Base-by-base conservation (phyloP, 2,888 invertebrate species). In the Galerucella pusilla region DNA sequence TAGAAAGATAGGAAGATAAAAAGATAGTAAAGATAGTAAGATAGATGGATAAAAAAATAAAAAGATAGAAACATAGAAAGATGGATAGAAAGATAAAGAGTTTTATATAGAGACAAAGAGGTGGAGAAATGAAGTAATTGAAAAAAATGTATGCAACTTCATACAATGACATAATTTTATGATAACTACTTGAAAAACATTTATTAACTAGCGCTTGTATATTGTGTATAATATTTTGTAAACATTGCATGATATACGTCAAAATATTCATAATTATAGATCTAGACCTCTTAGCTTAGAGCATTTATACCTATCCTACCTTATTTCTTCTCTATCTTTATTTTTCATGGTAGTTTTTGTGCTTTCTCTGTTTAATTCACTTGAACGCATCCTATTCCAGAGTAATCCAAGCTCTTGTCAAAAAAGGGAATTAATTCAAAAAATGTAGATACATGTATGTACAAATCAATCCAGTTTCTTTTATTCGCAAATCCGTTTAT, bases 291-390 rank as follows among this genome's bases (percentile, higher is more conserved):
- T 45, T 46, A 65, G 46, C 63, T 65, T 65, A 45, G 46, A 2
- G 57, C 68, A 57, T 16, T 57, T n/a, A 76, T 75, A 65, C 73
- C 64, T 74, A 72, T 77, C 69, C 45, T 54, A 35, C 20, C 77
- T 68, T 66, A 4, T 73, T 61, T 60, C 68, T 49, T 75, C 2
- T 60, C 63, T 68, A 16, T 70, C 49, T 75, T 63, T 75, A 63
- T 71, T 76, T 72, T 78, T 65, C 11, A 10, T 20, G 46, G 68
- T 68, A 59, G 75, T 81, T 73, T 81, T 76, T 79, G 76, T 77
- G 80, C 77, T 81, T 76, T 81, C 75, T 80, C 68, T 75, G 76
- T 80, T 75, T 73, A 78, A 76, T 72, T 80, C 81, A 79, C 78
- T 77, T 77, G 61, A 74, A 77, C 76, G 75, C 77, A 42, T 77